phyloP scores from a whole-genome alignment of 2,888 invertebrate genomes.

The Limenitis camilla region DNA sequence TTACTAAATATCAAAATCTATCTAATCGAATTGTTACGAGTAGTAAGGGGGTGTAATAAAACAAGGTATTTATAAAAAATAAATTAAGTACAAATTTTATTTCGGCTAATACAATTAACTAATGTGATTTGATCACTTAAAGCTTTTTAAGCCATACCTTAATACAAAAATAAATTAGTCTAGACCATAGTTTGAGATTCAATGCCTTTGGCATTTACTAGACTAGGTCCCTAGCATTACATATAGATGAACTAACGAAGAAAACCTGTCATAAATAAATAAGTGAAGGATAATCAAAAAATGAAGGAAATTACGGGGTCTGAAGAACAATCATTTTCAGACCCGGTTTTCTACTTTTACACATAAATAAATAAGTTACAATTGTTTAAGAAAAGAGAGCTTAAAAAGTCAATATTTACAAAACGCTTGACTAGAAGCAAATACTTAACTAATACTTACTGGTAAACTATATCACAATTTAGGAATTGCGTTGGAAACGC shows the following conservation, averaged over 20 bases:
- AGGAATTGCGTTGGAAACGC: slow-evolving; percentile 62
- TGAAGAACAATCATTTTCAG: too few species aligned
- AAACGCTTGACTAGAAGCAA: slow-evolving; percentile 45
- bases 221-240: slow-evolving; percentile 42
- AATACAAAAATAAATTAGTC: slow-evolving; percentile 34
- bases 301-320: too few species aligned
- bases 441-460: slow-evolving; percentile 31
- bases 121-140: slow-evolving; percentile 55
- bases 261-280: too few species aligned
- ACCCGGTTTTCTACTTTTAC: too few species aligned
- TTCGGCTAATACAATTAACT: slow-evolving; percentile 35
- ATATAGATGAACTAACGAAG: too few species aligned
- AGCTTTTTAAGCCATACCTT: slow-evolving; percentile 54
- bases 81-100: slow-evolving; percentile 44
- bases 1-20: neutral
- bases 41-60: slow-evolving; percentile 16
- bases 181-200: slow-evolving; percentile 51
- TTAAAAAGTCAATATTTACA: slow-evolving; percentile 19
- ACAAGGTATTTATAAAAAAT: slow-evolving; percentile 30
- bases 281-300: too few species aligned
- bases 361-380: slow-evolving; percentile 26
- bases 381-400: slow-evolving; percentile 22
- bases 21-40: neutral
- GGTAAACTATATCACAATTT: slow-evolving; percentile 66
- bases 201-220: slow-evolving; percentile 63